phyloP scores from a whole-genome alignment of 1,140 invertebrate species.

The Drosophila sp. region DNA sequence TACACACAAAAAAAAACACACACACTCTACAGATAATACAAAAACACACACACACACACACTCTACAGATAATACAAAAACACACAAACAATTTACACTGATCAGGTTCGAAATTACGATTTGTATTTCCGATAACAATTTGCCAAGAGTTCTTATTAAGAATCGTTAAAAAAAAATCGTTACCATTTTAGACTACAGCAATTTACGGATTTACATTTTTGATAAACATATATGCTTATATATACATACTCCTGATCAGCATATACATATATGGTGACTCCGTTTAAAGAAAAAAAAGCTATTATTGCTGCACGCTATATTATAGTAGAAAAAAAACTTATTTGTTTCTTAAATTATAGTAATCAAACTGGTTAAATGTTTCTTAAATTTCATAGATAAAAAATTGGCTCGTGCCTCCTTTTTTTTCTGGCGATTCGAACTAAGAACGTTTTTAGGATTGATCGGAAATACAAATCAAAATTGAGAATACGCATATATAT shows the following conservation, averaged over 20 bases:
- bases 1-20: conserved; percentile 33
- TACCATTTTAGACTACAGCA: no score
- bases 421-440: background rate
- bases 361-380: background rate
- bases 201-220: no score
- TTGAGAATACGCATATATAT: background rate
- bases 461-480: background rate
- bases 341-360: background rate
- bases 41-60: conserved; percentile 4
- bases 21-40: conserved; percentile 18
- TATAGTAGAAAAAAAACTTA: background rate
- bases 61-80: conserved; percentile 12
- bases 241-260: no score
- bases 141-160: background rate
- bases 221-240: no score
- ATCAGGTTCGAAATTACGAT: conserved; percentile 20
- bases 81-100: conserved; percentile 13
- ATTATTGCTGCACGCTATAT: background rate
- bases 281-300: no score
- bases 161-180: background rate
- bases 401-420: no score
- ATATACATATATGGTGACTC: no score
- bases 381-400: background rate
- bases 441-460: background rate
- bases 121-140: background rate